These are phyloP conservation scores for Syritta pipiens DNA, from an alignment of 2,888 invertebrate species.

Conservation along the genomic window DNA sequence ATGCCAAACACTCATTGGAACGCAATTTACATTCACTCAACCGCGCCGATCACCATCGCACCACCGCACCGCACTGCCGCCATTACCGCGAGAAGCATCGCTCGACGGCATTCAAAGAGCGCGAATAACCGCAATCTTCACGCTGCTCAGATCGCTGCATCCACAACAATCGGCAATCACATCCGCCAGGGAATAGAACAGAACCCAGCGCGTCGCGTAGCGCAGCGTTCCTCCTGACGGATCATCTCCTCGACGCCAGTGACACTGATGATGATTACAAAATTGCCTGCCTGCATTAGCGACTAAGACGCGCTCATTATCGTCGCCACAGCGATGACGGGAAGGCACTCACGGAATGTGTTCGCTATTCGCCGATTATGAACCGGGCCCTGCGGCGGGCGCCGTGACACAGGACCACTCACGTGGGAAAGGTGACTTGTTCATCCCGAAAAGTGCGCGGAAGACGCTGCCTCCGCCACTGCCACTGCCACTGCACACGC, in stretches of 20 bases:
- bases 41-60: not conserved
- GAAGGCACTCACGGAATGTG: conserved; percentile 61
- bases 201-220: too few species aligned
- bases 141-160: conserved; percentile 49
- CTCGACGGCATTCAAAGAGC: conserved; percentile 31
- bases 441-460: not conserved
- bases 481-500: not conserved
- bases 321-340: conserved; percentile 49
- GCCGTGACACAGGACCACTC: conserved; percentile 60
- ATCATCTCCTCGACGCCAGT: conserved; percentile 38
- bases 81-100: conserved; percentile 4
- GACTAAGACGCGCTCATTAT: conserved; percentile 55
- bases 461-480: conserved; percentile 2
- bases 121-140: conserved; percentile 59
- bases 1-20: conserved; percentile 42
- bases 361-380: conserved; percentile 52
- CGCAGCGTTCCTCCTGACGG: conserved; percentile 29
- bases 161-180: conserved; percentile 42
- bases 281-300: conserved; percentile 62
- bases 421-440: conserved; percentile 58
- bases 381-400: conserved; percentile 15
- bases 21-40: conserved; percentile 52
- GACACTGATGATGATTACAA: conserved; percentile 62
- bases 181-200: conserved; percentile 48
- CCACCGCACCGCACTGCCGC: not conserved